Evolutionary conservation across 1,140 invertebrate species (phyloP), one percentile per base, ranked within the genome.

Genomic region (Drosophila virilis): DNA sequence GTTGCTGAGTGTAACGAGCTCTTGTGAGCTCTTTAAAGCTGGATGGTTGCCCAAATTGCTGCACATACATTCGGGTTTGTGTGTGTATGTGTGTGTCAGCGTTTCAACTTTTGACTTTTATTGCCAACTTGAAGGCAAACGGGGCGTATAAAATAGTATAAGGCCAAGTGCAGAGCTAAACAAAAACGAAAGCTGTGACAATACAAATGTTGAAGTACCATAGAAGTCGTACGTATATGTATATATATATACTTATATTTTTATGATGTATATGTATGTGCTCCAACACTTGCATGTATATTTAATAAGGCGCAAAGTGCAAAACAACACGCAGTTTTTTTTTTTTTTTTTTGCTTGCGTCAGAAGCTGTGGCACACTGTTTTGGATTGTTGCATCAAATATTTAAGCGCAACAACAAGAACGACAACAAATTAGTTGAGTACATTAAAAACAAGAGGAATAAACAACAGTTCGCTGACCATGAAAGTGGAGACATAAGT

Each of bases 231-330:
- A 38, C 6, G 10, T 1, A 51, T 33, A 42, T 8, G 1, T 6
- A n/a, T 15, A 45, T 15, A 45, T 8, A 1, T 17, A 17, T 17
- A 17, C 1, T 3, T 15, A 43, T 45, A n/a, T 15, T 15, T 45
- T 8, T 8, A 43, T 43, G n/a, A 13, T 8, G 3, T 28, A 28
- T 28, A 5, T 28, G 22, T 4, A 5, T 28, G 22, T 4, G 5
- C 22, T 5, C 22, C 22, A 28, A 50, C 33, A 40, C 10, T 51
- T 52, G 37, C 37, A 50, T 65, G 61, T 43, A 84, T 84, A 83
- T 84, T 83, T 80, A 77, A 83, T 84, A 80, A 76, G 57, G 68
- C 59, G 43, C 73, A 84, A 83, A 83, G 76, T 79, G 80, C 76
- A 77, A 40, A 71, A 67, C 33, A 51, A 35, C 52, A 79, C 54